Conservation (phyloP, 2,888 invertebrate species). For the Augiades crinisus region DNA sequence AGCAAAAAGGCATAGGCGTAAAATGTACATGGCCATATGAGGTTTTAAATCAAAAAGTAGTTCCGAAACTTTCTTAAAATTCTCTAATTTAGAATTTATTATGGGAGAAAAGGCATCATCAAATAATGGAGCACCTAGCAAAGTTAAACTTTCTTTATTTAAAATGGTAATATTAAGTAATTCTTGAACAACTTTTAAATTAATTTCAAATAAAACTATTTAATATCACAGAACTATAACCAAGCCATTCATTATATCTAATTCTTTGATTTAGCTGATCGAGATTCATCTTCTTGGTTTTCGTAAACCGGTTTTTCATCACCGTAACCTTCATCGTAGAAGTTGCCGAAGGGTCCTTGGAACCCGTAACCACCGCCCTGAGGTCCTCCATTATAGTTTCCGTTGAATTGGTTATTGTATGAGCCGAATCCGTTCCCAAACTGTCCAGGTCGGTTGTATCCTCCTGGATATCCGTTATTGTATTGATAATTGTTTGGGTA, state of each 20-base stretch:
- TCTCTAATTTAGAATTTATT: no score
- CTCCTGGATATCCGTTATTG: constrained; percentile 35
- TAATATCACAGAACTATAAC: constrained; percentile 28
- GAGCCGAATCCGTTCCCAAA: constrained; percentile 54
- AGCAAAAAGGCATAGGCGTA: no score
- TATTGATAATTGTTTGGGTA: constrained; percentile 38
- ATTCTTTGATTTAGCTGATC: constrained; percentile 32
- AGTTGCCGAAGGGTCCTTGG: constrained; percentile 45
- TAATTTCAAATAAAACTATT: no score
- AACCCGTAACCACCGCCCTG: constrained; percentile 32
- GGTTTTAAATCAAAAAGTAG: no score
- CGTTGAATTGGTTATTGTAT: constrained; percentile 66
- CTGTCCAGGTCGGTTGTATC: constrained; percentile 46
- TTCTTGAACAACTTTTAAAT: no score
- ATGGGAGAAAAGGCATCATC: no score
- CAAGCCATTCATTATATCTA: neutral
- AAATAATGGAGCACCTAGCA: no score
- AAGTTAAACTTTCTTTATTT: no score
- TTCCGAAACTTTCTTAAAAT: no score
- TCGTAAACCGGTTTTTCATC: constrained; percentile 30
- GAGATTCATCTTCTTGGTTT: constrained; percentile 40
- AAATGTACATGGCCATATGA: no score
- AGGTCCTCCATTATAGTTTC: constrained; percentile 49
- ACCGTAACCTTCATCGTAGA: constrained; percentile 33
- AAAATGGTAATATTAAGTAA: no score